Conservation (phyloP, 2,113 vertebrate genomes). For the Anolis sagrei region DNA sequence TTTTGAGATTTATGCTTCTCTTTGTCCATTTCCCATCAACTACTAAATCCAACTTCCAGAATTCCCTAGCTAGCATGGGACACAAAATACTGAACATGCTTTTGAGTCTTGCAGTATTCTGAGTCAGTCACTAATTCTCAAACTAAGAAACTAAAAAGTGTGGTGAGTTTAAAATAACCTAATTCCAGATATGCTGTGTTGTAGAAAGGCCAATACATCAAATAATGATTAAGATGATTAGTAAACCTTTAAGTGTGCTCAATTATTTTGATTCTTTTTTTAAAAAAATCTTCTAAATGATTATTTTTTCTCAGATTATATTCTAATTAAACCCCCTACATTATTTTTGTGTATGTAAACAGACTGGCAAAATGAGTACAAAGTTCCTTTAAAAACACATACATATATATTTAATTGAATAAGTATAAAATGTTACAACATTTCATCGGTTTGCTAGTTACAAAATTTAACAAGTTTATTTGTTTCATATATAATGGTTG, state of each 20-base stretch:
- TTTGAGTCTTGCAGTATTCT: too few relatives aligned
- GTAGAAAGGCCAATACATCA: neutral
- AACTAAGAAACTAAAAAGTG: neutral
- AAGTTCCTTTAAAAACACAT: neutral
- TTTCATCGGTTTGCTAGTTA: neutral
- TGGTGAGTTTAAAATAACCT: neutral
- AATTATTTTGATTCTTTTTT: neutral
- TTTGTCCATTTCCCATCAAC: too few relatives aligned
- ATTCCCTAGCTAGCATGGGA: neutral
- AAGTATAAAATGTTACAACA: neutral
- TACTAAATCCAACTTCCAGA: neutral
- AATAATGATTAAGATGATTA: too few relatives aligned
- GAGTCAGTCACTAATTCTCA: neutral
- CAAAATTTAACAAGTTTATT: neutral
- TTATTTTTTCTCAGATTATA: neutral
- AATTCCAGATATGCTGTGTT: neutral
- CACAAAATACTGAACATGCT: too few relatives aligned
- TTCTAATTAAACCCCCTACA: neutral
- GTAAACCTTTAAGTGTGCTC: neutral
- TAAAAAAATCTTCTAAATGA: neutral
- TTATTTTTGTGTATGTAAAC: neutral
- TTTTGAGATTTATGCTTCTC: neutral
- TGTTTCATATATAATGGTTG: neutral
- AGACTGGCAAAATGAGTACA: neutral
- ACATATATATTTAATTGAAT: too few relatives aligned